These are phyloP conservation scores for Microcaecilia unicolor DNA, from an alignment of 2,797 vertebrate genomes.

Conservation along the genomic window DNA sequence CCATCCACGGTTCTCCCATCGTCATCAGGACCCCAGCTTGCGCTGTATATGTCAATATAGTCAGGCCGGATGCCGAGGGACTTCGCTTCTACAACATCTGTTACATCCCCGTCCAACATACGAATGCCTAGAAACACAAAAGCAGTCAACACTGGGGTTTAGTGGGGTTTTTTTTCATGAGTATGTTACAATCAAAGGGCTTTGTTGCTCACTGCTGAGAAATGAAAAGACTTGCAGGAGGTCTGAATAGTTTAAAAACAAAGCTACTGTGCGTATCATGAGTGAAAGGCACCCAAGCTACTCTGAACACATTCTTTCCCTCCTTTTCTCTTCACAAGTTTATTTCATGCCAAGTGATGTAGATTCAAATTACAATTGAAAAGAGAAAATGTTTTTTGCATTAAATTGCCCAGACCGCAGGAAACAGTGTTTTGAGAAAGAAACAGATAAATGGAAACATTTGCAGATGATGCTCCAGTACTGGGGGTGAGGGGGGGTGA, in stretches of 20 bases:
- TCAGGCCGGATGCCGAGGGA: conserved; percentile 64
- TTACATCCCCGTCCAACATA: conserved; percentile 69
- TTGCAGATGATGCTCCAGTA: too few relatives aligned
- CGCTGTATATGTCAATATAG: conserved; percentile 70
- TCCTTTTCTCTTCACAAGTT: not conserved
- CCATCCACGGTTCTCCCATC: conserved; percentile 67
- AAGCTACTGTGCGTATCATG: not conserved
- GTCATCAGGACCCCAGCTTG: conserved; percentile 69
- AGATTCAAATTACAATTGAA: not conserved
- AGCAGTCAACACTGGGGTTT: conserved; percentile 23
- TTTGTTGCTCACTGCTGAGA: conserved; percentile 7
- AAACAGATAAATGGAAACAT: too few relatives aligned
- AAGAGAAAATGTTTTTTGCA: too few relatives aligned
- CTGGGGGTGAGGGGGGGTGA: too few relatives aligned
- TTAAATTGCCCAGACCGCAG: too few relatives aligned
- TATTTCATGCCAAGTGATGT: not conserved
- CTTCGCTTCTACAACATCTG: conserved; percentile 68
- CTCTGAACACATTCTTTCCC: not conserved
- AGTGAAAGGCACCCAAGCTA: not conserved
- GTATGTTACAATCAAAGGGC: conserved; percentile 15
- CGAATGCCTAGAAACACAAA: conserved; percentile 59
- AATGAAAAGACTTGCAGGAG: not conserved
- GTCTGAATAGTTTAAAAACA: not conserved
- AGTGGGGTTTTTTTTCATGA: too few relatives aligned
- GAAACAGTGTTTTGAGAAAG: too few relatives aligned